Conservation (phyloP, 2,797 vertebrate genomes). For the Hoplostethus mediterraneus region DNA sequence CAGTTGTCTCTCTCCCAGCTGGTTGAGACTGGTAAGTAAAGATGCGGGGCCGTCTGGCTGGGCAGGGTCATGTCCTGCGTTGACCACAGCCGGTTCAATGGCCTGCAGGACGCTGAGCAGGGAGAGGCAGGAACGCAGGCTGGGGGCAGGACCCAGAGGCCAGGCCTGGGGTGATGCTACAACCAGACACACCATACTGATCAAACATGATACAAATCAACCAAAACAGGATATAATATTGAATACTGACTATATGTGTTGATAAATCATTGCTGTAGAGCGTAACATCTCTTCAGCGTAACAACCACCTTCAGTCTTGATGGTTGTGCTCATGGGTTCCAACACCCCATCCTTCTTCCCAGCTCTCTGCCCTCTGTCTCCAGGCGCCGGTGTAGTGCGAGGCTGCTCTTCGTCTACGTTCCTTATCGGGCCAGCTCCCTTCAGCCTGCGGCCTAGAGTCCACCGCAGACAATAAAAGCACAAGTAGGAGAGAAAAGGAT, state of each 20-base stretch:
- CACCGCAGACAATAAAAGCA: not conserved
- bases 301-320: slow-evolving; percentile 49
- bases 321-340: slow-evolving; percentile 36
- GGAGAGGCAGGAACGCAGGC: slow-evolving; percentile 82
- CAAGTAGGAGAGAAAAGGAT: not conserved
- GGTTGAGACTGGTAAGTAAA: slow-evolving; percentile 93
- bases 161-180: slow-evolving; percentile 62
- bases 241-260: not conserved
- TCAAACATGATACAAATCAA: not conserved
- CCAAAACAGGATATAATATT: no score
- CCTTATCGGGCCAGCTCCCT: slow-evolving; percentile 67
- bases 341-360: slow-evolving; percentile 40
- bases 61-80: slow-evolving; percentile 89
- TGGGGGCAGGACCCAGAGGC: slow-evolving; percentile 61
- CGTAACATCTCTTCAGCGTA: slow-evolving; percentile 8
- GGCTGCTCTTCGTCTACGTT: slow-evolving; percentile 64
- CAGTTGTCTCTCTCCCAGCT: slow-evolving; percentile 94
- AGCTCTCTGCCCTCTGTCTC: slow-evolving; percentile 51
- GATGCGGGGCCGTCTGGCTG: slow-evolving; percentile 90
- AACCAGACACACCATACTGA: not conserved
- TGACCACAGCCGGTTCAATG: slow-evolving; percentile 90
- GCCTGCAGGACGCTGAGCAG: slow-evolving; percentile 91
- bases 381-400: slow-evolving; percentile 37
- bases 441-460: slow-evolving; percentile 75
- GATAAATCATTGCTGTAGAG: not conserved